These are phyloP conservation scores for Apodemus speciosus DNA, from an alignment of 2,113 vertebrate species.

Conservation along the genomic window DNA sequence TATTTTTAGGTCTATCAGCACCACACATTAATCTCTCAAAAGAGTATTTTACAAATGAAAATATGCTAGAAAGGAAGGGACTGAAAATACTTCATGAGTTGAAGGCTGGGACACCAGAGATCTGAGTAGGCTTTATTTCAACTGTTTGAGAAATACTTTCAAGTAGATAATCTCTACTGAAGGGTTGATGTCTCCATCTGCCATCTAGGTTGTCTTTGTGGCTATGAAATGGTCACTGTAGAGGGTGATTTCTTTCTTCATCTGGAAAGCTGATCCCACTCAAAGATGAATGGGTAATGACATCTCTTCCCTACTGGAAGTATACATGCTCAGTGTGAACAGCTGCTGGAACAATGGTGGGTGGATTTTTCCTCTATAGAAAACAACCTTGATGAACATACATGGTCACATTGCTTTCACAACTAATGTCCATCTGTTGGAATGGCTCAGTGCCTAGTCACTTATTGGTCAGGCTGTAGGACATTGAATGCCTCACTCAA, in stretches of 20 bases:
- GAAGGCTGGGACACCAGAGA: neutral
- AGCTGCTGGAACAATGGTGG: constrained; percentile 78
- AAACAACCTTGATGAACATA: constrained; percentile 74
- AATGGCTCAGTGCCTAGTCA: constrained; percentile 76
- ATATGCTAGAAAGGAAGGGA: neutral
- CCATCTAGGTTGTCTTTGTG: neutral
- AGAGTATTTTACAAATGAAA: neutral
- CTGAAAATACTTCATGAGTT: neutral
- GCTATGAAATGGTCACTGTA: constrained; percentile 49
- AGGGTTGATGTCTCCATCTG: neutral
- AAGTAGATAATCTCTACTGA: neutral
- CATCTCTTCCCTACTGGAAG: constrained; percentile 74
- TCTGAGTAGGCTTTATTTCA: neutral
- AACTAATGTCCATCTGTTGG: constrained; percentile 78
- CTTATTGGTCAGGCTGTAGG: constrained; percentile 43
- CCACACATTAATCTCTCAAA: neutral
- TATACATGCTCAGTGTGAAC: constrained; percentile 72
- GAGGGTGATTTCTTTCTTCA: neutral
- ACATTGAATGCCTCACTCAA: neutral
- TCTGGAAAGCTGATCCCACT: constrained; percentile 62
- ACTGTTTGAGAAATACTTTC: neutral
- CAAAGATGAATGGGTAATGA: constrained; percentile 76
- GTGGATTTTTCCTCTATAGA: constrained; percentile 76
- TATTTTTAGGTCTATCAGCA: neutral
- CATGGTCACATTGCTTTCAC: constrained; percentile 68